Evolutionary conservation across 1,140 invertebrate species (phyloP).

Genomic region (Mycetomoellerius zeteki): DNA sequence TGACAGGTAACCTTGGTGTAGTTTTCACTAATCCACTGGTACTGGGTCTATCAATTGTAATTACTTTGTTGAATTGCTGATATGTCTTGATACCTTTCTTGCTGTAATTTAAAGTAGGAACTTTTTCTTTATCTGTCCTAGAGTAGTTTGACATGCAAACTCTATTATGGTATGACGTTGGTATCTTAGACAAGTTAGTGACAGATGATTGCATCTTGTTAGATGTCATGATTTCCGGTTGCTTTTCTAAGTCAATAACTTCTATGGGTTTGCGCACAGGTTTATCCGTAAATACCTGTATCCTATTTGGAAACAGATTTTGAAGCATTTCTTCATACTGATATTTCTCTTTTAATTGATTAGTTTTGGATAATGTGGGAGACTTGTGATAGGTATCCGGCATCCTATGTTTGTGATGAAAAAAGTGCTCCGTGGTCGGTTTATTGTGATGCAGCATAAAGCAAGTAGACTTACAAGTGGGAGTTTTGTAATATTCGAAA

Average conservation of each 20-base stretch:
- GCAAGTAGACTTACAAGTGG: conserved; percentile 31
- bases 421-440: conserved; percentile 40
- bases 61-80: neutral
- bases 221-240: neutral
- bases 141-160: neutral
- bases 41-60: conserved; percentile 17
- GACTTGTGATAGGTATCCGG: conserved; percentile 31
- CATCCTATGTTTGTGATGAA: conserved; percentile 35
- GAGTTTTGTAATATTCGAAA: conserved; percentile 23
- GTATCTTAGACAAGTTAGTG: conserved; percentile 2
- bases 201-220: neutral
- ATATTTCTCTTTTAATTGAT: conserved; percentile 77
- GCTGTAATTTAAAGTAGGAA: conserved; percentile 41
- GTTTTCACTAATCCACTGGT: neutral
- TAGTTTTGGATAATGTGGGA: conserved; percentile 74
- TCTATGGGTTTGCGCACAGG: conserved; percentile 68
- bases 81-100: conserved; percentile 6
- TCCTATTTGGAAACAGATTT: conserved; percentile 75
- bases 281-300: conserved; percentile 68
- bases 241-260: conserved; percentile 79
- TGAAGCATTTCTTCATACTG: conserved; percentile 82
- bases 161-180: neutral
- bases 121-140: conserved; percentile 34
- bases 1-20: neutral
- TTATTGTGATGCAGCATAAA: conserved; percentile 39